Evolutionary conservation across 2,113 vertebrate species (phyloP).

Genomic region (Hystrix cristata): DNA sequence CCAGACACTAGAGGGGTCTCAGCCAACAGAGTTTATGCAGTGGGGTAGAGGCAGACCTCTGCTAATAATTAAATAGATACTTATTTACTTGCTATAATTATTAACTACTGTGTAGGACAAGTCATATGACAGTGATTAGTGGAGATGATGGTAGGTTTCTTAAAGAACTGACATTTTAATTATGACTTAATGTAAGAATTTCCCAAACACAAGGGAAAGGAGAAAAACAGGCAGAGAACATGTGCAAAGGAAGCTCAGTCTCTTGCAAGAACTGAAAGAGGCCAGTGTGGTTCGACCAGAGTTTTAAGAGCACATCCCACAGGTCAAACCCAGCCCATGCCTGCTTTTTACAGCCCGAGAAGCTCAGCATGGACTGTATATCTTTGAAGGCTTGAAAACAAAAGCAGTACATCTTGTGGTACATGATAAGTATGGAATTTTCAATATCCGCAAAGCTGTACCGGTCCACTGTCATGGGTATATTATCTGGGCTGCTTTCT

Average conservation of each 20-base stretch:
- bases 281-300: background rate
- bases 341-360: background rate
- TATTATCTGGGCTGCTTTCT: background rate
- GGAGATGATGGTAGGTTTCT: background rate
- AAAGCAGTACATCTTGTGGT: background rate
- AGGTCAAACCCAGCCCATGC: background rate
- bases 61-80: background rate
- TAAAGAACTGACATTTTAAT: background rate
- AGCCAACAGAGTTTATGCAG: rapidly evolving
- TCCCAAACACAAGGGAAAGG: background rate
- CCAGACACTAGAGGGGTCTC: background rate
- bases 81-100: background rate
- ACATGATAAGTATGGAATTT: background rate
- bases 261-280: background rate
- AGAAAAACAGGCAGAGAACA: no score
- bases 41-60: background rate
- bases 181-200: background rate
- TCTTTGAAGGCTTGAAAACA: background rate
- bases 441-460: background rate
- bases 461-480: background rate
- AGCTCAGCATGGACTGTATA: background rate
- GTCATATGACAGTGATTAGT: background rate
- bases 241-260: background rate
- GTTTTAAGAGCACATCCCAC: background rate
- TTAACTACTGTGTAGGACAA: background rate